A percentile compares a stretch with the other conserved stretches of the same genome.
These are phyloP conservation scores for Cebidichthys violaceus DNA, from an alignment of 2,113 vertebrate species.

Conservation along the genomic window DNA sequence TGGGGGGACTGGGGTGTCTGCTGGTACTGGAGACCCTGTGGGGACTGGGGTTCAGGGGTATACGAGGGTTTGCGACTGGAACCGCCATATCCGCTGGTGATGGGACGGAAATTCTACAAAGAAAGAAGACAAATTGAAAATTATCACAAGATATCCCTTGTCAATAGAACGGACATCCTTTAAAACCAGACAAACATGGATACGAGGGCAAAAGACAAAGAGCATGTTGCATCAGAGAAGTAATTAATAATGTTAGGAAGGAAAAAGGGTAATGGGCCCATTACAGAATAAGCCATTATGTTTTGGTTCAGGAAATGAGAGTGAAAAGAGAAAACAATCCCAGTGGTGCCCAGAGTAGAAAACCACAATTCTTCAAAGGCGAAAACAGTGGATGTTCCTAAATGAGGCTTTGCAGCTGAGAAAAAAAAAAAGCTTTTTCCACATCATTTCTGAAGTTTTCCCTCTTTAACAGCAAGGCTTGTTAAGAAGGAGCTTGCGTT, in stretches of 20 bases:
- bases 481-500: conserved; percentile 41
- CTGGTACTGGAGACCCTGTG: neutral
- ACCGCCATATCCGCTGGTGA: conserved; percentile 79
- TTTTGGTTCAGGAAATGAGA: conserved; percentile 36
- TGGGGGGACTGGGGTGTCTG: neutral
- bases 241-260: neutral
- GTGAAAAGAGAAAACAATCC: conserved; percentile 42
- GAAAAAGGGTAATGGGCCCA: conserved; percentile 18
- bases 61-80: conserved; percentile 81
- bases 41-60: conserved; percentile 67
- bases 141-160: neutral
- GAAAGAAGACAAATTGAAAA: conserved; percentile 10
- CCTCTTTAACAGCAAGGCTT: conserved; percentile 29
- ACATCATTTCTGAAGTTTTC: conserved; percentile 36
- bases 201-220: neutral
- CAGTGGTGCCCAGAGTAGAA: conserved; percentile 20
- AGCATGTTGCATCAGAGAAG: neutral
- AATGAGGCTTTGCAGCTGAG: conserved; percentile 49
- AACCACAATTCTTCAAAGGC: conserved; percentile 62
- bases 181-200: conserved; percentile 11
- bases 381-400: conserved; percentile 30
- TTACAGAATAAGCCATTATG: conserved; percentile 31
- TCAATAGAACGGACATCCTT: neutral
- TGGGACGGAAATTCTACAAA: conserved; percentile 88
- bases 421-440: conserved; percentile 42